Evolutionary conservation across 2,888 invertebrate species (phyloP).

Genomic region (Hirudinaria manillensis): DNA sequence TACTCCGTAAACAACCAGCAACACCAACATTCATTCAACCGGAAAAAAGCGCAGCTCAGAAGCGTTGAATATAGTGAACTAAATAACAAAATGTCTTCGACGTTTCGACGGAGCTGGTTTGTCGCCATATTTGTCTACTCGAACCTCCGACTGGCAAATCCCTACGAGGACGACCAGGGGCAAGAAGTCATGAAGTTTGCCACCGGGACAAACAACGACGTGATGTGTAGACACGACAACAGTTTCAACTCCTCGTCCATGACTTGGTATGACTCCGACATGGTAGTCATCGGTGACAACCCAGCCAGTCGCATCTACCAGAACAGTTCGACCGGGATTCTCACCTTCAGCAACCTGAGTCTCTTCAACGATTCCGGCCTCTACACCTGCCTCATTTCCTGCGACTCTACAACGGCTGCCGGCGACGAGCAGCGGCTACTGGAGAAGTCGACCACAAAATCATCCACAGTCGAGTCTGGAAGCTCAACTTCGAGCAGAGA

Average conservation of each 20-base stretch:
- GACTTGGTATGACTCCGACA: neutral
- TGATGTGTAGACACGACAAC: neutral
- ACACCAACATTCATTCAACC: too few relatives aligned
- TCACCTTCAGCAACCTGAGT: neutral
- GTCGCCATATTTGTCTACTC: too few relatives aligned
- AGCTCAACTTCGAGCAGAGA: neutral
- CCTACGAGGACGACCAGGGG: neutral
- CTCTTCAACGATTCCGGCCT: conserved; percentile 21
- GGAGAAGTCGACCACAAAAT: neutral
- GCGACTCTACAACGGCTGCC: neutral
- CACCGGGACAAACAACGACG: neutral
- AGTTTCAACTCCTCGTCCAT: neutral
- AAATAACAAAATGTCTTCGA: too few relatives aligned
- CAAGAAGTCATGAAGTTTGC: neutral
- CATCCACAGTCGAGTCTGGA: neutral
- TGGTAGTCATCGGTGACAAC: neutral
- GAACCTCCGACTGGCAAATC: too few relatives aligned
- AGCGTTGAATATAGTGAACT: too few relatives aligned
- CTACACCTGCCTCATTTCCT: conserved; percentile 5
- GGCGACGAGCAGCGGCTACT: neutral
- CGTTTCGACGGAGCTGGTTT: too few relatives aligned
- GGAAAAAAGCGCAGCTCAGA: too few relatives aligned
- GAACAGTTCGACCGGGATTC: neutral
- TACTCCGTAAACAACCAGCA: too few relatives aligned
- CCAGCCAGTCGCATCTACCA: conserved; percentile 3